phyloP scores from a whole-genome alignment of 2,888 invertebrate species.

The Agonopterix alstromeriana region DNA sequence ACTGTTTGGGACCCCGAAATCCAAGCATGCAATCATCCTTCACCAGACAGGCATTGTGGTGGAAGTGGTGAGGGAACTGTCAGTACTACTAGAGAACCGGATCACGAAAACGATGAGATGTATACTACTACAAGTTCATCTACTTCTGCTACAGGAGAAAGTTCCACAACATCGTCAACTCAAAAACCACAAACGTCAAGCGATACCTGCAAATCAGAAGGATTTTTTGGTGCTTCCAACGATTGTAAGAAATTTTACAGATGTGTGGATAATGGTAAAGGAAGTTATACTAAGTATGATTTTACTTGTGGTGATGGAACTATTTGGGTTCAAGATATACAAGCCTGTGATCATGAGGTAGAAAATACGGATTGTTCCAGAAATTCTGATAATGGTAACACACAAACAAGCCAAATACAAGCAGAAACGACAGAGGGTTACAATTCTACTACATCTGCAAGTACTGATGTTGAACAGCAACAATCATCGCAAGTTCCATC shows the following conservation, averaged over 20 bases:
- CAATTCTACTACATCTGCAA: constrained; percentile 6
- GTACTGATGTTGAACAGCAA: constrained; percentile 1
- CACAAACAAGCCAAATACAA: constrained; percentile 9
- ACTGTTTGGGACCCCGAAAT: constrained; percentile 85
- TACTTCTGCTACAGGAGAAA: constrained; percentile 10
- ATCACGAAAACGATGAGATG: constrained; percentile 17
- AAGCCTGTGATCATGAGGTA: constrained; percentile 73
- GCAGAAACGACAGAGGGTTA: constrained; percentile 7
- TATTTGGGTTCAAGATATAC: constrained; percentile 76
- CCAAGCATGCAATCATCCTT: constrained; percentile 80
- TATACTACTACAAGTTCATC: constrained; percentile 13
- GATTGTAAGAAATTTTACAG: constrained; percentile 85
- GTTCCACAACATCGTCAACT: constrained; percentile 10
- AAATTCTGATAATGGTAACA: constrained; percentile 11
- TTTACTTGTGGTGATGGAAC: constrained; percentile 85
- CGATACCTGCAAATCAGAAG: constrained; percentile 72
- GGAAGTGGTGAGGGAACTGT: not conserved
- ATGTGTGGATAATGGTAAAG: constrained; percentile 79
- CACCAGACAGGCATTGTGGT: constrained; percentile 3
- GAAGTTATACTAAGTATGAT: constrained; percentile 79
- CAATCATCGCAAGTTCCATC: constrained; percentile 7
- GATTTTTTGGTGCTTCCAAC: constrained; percentile 80
- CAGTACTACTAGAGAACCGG: constrained; percentile 8
- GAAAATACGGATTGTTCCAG: constrained; percentile 20
- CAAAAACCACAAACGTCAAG: constrained; percentile 16